These are phyloP conservation scores for Eristalinus aeneus DNA, from an alignment of 2,888 invertebrate species.

Conservation along the genomic window DNA sequence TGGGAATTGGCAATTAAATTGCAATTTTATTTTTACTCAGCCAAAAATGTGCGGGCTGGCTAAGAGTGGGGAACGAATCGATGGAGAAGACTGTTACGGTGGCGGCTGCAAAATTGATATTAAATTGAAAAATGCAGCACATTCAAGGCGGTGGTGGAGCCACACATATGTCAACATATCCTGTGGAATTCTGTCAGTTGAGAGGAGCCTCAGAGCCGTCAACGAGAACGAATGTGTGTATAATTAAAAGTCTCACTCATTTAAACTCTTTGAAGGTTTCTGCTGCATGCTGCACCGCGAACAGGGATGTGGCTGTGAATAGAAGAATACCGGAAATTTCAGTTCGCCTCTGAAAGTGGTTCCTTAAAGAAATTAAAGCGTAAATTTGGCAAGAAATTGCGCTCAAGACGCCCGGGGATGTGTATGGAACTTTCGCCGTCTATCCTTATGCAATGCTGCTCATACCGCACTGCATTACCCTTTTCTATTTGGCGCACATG, in stretches of 20 bases:
- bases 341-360: constrained; percentile 43
- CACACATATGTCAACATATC: neutral
- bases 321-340: constrained; percentile 52
- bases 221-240: neutral
- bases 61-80: constrained; percentile 4
- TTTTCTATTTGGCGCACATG: neutral
- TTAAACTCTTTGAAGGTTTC: neutral
- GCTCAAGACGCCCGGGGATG: constrained; percentile 44
- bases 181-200: neutral
- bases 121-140: constrained; percentile 44
- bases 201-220: neutral
- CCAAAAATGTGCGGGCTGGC: constrained; percentile 52
- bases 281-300: neutral
- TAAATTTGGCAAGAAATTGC: constrained; percentile 59
- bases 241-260: neutral
- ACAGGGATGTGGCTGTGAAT: neutral
- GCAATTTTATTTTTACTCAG: constrained; percentile 50
- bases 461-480: neutral
- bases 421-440: constrained; percentile 60
- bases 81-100: neutral
- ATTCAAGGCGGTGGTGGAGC: neutral
- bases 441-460: constrained; percentile 51
- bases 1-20: constrained; percentile 66
- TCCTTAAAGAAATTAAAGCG: constrained; percentile 64
- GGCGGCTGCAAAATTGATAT: constrained; percentile 36